Conservation (phyloP, 2,113 vertebrate species). For the Aspiorhynchus laticeps region DNA sequence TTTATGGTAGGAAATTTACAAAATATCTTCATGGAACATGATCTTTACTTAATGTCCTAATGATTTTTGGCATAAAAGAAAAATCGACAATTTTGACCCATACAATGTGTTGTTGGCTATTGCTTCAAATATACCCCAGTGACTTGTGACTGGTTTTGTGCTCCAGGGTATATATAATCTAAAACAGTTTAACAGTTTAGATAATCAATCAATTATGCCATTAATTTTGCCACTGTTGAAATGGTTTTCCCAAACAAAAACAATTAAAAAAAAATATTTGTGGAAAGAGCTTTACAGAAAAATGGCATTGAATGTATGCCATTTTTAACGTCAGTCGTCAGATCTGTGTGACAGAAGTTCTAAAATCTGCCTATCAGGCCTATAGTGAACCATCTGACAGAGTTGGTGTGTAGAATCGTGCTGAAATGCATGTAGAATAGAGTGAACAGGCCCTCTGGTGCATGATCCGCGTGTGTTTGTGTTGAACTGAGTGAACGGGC, state of each 20-base stretch:
- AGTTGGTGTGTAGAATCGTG: background rate
- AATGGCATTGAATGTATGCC: background rate
- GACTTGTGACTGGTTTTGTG: too few species aligned
- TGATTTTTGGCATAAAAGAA: too few species aligned
- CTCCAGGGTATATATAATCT: too few species aligned
- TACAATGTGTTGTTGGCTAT: too few species aligned
- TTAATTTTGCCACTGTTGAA: background rate
- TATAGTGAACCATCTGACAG: background rate
- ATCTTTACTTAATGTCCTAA: too few species aligned
- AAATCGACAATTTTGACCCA: too few species aligned
- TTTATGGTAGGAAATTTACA: too few species aligned
- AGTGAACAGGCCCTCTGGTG: conserved; percentile 5
- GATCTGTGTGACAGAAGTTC: background rate
- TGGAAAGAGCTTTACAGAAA: background rate
- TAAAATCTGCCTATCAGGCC: background rate
- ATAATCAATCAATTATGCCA: background rate
- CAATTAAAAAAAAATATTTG: background rate
- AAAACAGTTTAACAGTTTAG: background rate
- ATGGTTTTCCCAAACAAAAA: background rate
- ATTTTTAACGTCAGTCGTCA: background rate
- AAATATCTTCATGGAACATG: too few species aligned
- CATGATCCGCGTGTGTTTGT: conserved; percentile 3
- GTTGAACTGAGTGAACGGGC: conserved; percentile 6
- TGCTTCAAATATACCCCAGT: too few species aligned
- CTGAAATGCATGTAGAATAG: background rate